Percentiles rank a stretch among this genome's conserved stretches.
phyloP scores from a whole-genome alignment of 2,113 vertebrate species.

The Oncorhynchus kisutch region DNA sequence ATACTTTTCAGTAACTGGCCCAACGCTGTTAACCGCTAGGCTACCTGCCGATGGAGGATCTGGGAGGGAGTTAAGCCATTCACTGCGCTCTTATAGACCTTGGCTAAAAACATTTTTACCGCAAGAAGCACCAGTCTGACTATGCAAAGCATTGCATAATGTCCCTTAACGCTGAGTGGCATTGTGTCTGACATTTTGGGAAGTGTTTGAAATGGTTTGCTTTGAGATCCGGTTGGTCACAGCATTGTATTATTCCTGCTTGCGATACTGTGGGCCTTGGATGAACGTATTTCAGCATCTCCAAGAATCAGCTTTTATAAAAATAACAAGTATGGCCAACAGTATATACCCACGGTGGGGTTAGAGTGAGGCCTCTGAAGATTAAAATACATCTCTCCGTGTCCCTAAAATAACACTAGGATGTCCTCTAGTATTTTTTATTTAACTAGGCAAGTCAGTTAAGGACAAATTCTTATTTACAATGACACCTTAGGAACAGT shows the following conservation, averaged over 20 bases:
- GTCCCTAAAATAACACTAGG: slow-evolving; percentile 7
- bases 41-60: background rate
- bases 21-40: too few species aligned
- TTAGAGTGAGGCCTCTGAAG: background rate
- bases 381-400: slow-evolving; percentile 13
- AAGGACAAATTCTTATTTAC: too few species aligned
- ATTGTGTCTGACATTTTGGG: background rate
- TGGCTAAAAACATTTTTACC: slow-evolving; percentile 2
- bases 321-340: background rate
- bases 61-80: background rate
- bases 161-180: background rate
- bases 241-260: slow-evolving; percentile 8
- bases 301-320: background rate
- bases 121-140: background rate
- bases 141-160: background rate
- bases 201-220: slow-evolving; percentile 15
- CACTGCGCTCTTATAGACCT: background rate
- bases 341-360: background rate
- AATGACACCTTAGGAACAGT: too few species aligned
- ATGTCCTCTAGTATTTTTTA: background rate
- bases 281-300: background rate
- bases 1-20: too few species aligned
- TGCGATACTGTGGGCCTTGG: background rate
- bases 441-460: too few species aligned
- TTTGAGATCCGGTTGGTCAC: slow-evolving; percentile 15